phyloP scores from a whole-genome alignment of 1,140 invertebrate genomes.

The Mactra quadrangularis region DNA sequence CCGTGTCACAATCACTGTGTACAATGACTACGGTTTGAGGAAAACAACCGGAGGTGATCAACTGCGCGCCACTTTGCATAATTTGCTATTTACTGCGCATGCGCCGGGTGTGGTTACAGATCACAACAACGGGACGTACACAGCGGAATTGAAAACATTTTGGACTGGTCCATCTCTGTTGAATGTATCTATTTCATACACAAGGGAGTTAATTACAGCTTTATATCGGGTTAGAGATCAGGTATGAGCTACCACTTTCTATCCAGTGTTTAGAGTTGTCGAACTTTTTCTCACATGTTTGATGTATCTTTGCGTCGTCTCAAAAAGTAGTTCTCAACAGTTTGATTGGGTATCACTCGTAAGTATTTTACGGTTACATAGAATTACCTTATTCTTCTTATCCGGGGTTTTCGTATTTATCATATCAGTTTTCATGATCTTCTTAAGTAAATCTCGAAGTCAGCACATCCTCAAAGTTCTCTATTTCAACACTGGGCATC shows the following conservation, averaged over 20 bases:
- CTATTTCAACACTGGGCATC: too few species aligned
- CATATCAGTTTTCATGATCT: too few species aligned
- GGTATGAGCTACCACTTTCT: neutral
- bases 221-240: neutral
- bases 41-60: slow-evolving; percentile 8
- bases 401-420: too few species aligned
- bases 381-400: too few species aligned
- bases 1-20: neutral
- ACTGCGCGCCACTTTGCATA: neutral
- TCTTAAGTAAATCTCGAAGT: too few species aligned
- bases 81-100: neutral
- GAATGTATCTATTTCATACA: neutral
- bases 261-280: too few species aligned
- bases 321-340: too few species aligned
- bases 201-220: neutral
- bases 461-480: too few species aligned
- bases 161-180: neutral
- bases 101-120: neutral
- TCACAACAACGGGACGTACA: neutral
- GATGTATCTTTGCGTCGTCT: too few species aligned
- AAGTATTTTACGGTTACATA: too few species aligned
- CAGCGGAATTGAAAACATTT: neutral
- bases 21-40: neutral
- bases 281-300: too few species aligned
- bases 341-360: too few species aligned